Conservation (phyloP, 64 coral and sea anemone genomes). For the Porites australiensis region DNA sequence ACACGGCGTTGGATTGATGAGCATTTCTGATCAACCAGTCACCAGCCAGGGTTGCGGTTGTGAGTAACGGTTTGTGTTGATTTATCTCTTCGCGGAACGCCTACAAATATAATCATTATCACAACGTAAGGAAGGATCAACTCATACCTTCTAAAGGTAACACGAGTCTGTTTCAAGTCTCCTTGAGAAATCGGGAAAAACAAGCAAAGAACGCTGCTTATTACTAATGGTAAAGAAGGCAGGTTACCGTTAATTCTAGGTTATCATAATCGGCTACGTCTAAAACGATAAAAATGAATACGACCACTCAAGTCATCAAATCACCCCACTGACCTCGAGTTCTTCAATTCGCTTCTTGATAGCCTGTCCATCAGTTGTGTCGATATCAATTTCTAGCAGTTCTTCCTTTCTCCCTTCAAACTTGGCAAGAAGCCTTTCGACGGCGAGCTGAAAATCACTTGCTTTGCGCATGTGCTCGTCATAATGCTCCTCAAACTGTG, state of each 20-base stretch:
- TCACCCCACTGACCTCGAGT: slow-evolving; percentile 62
- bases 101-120: slow-evolving; percentile 29
- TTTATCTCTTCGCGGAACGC: slow-evolving; percentile 57
- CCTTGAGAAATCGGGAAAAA: too few species aligned
- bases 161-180: too few species aligned
- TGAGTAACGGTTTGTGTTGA: slow-evolving; percentile 74
- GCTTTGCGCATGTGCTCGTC: slow-evolving; percentile 88
- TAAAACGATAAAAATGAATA: neutral
- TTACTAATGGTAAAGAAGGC: too few species aligned
- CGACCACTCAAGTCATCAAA: neutral
- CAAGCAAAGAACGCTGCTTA: too few species aligned
- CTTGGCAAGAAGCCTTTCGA: slow-evolving; percentile 73
- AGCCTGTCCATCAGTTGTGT: slow-evolving; percentile 68
- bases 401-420: slow-evolving; percentile 75
- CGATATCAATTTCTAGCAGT: slow-evolving; percentile 51
- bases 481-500: slow-evolving; percentile 87
- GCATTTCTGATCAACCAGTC: slow-evolving; percentile 95
- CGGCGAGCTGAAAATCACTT: slow-evolving; percentile 75
- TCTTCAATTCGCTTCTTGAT: slow-evolving; percentile 74
- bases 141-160: too few species aligned
- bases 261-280: too few species aligned
- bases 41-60: slow-evolving; percentile 75
- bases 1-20: slow-evolving; percentile 79
- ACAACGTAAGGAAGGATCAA: too few species aligned
- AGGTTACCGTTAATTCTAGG: too few species aligned